Evolutionary conservation across 2,113 vertebrate genomes (phyloP).

Genomic region (Psilopsiagon aurifrons): DNA sequence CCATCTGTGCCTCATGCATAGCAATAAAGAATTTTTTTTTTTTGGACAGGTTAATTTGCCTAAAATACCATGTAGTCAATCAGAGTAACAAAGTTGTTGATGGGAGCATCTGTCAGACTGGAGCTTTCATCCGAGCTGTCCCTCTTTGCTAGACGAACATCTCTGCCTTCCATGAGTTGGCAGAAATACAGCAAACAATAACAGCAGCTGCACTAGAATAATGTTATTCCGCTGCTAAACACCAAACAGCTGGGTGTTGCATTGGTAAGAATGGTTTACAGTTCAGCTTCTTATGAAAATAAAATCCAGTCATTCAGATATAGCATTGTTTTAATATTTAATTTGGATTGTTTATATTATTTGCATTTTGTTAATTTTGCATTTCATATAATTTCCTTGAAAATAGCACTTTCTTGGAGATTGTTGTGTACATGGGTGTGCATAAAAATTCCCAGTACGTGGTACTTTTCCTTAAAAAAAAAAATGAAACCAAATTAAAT

Average conservation of each 20-base stretch:
- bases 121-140: slow-evolving; percentile 53
- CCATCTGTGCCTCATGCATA: slow-evolving; percentile 69
- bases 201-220: slow-evolving; percentile 67
- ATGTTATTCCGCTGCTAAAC: slow-evolving; percentile 13
- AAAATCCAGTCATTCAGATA: slow-evolving; percentile 40
- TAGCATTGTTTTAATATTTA: slow-evolving; percentile 61
- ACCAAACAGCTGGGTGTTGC: slow-evolving; percentile 62
- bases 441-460: slow-evolving; percentile 52
- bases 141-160: slow-evolving; percentile 40
- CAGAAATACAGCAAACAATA: slow-evolving; percentile 51
- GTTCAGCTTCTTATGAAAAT: slow-evolving; percentile 55
- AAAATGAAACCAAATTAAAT: slow-evolving; percentile 48
- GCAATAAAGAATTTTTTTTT: slow-evolving; percentile 65
- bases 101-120: slow-evolving; percentile 65
- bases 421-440: slow-evolving; percentile 30
- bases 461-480: slow-evolving; percentile 51
- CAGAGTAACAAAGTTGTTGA: slow-evolving; percentile 72
- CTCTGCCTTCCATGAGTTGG: slow-evolving; percentile 53
- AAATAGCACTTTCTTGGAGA: slow-evolving; percentile 56
- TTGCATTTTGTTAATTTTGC: slow-evolving; percentile 69
- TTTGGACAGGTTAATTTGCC: slow-evolving; percentile 79
- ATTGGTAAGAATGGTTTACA: slow-evolving; percentile 26
- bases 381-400: slow-evolving; percentile 65
- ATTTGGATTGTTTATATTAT: slow-evolving; percentile 58
- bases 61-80: slow-evolving; percentile 74